Percentiles rank a stretch among this genome's conserved stretches.
Evolutionary conservation across 1,140 invertebrate species (phyloP).

Genomic region (Drosophila micromelanica): DNA sequence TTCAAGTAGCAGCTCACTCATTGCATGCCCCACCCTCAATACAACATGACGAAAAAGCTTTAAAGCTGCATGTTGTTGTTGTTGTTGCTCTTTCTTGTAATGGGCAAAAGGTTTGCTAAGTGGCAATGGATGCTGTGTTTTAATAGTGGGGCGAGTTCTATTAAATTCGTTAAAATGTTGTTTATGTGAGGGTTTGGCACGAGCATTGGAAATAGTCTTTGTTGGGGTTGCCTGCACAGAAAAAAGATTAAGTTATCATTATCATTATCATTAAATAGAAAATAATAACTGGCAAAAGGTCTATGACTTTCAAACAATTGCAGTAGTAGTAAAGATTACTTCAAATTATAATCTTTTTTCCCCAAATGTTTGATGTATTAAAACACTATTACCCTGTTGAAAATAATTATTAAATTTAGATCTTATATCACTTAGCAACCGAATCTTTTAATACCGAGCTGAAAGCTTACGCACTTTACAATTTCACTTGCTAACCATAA

Average conservation of each 20-base stretch:
- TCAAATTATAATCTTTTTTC: too few relatives aligned
- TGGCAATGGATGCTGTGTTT: conserved; percentile 61
- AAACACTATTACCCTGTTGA: too few relatives aligned
- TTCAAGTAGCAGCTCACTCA: conserved; percentile 47
- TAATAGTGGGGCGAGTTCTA: background rate
- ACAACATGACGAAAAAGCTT: conserved; percentile 43
- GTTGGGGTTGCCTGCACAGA: background rate
- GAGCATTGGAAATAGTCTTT: background rate
- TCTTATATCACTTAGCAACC: too few relatives aligned
- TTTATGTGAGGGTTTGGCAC: conserved; percentile 39
- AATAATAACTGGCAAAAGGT: too few relatives aligned
- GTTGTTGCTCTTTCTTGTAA: conserved; percentile 12
- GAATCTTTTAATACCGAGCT: background rate
- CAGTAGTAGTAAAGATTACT: too few relatives aligned
- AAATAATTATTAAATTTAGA: too few relatives aligned
- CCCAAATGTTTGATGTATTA: too few relatives aligned
- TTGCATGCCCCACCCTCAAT: conserved; percentile 1
- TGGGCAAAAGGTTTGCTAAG: conserved; percentile 66
- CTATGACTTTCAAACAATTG: too few relatives aligned
- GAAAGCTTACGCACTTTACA: conserved; percentile 1
- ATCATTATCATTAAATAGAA: too few relatives aligned
- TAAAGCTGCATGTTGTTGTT: conserved; percentile 11
- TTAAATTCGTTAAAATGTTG: conserved; percentile 58
- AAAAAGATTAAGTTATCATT: too few relatives aligned
- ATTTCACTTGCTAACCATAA: conserved; percentile 6